Evolutionary conservation across 92 coral and sea anemone genomes (phyloP), one percentile per base, ranked within the genome.

Genomic region (Porites cylindrica): DNA sequence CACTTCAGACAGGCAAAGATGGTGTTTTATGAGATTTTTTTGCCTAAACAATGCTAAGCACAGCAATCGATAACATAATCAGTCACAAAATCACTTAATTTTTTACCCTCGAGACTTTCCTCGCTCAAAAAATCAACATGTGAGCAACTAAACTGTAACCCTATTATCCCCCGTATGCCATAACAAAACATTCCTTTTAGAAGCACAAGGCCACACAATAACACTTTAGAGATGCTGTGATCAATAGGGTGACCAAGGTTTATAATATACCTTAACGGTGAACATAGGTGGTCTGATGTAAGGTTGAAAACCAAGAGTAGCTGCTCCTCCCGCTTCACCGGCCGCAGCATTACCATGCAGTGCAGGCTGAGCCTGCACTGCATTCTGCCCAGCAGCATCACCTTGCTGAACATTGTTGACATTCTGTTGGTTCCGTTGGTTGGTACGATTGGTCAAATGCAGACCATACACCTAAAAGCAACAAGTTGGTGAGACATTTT

Each of bases 211-310:
- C 47, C 47, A 38, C 47, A 38, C 47, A 38, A 38, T 38, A 6
- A 38, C 47, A 38, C 4, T 38, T 38, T 38, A 38, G 4, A 38
- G 47, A 38, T 38, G 43, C 43, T 38, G 43, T 38, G 0, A 38
- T 38, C 43, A 38, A 38, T 4, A 38, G 47, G 47, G 47, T 38
- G 23, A 5, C 11, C n/a, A 51, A 66, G 51, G 58, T 14, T 64
- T 19, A 16, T 11, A n/a, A 43, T 16, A 17, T 84, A 96, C 99
- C 97, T 89, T 93, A 67, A 95, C 72, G 10, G 93, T 88, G 67
- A 96, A 96, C 63, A 89, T 85, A 17, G 77, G 91, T n/a, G 99
- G 99, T 78, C 98, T 90, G 84, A 91, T 91, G 80, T 96, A 96
- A 6, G 99, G 99, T 74, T 96, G 99, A 76, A 96, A 95, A 14